Percentiles rank a stretch among this genome's conserved stretches.
Conservation (phyloP, 2,797 vertebrate species). For the Myotis pilosus region DNA sequence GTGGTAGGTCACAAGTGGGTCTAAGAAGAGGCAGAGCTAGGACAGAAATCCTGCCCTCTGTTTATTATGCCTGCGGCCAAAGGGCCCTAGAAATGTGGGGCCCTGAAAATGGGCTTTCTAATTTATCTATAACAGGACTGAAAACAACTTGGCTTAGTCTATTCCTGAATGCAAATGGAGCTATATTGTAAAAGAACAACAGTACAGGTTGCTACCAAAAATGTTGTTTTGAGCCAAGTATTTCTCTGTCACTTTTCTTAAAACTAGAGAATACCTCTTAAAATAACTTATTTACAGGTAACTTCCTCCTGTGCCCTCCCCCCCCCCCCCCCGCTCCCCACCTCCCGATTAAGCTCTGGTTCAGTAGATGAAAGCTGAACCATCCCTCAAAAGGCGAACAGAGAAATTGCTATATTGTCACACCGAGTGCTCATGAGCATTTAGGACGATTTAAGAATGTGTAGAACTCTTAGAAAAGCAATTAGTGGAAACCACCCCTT, state of each 20-base stretch:
- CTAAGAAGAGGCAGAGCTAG: neutral
- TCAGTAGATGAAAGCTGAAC: neutral
- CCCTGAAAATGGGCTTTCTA: neutral
- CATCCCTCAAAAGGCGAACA: neutral
- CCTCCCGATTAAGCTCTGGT: neutral
- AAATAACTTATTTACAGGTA: neutral
- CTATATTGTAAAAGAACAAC: neutral
- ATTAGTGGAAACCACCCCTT: neutral
- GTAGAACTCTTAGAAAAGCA: neutral
- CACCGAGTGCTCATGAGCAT: neutral
- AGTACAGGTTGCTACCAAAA: neutral
- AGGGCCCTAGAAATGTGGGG: too few species aligned
- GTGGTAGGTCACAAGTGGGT: neutral
- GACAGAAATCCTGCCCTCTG: neutral
- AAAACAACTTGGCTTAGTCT: neutral
- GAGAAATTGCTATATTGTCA: neutral
- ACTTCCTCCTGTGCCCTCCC: neutral
- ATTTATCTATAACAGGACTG: neutral
- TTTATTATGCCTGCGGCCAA: neutral
- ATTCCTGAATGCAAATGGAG: conserved; percentile 29
- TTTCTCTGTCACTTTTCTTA: conserved; percentile 9
- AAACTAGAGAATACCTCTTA: conserved; percentile 25
- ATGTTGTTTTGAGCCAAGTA: neutral
- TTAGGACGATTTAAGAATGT: neutral
- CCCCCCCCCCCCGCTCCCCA: neutral